Base-by-base conservation (phyloP, 2,113 vertebrate genomes). In the Dendrocopos noguchii region DNA sequence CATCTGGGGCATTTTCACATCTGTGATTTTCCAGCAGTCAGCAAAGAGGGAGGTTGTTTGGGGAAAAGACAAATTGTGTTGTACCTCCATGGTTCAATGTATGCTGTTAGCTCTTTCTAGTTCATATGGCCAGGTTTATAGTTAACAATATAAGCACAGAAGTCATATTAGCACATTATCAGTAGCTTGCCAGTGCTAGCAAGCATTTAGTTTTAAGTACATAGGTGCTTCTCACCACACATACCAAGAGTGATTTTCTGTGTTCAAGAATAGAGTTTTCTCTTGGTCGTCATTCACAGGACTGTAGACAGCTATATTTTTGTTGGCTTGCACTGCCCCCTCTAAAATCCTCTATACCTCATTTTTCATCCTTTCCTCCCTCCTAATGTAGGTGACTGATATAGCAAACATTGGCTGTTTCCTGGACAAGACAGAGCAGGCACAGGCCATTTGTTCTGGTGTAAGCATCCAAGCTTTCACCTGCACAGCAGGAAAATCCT, bases 21-120 rank as follows among this genome's bases (percentile, higher is more conserved):
- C 15, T 27, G 17, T 74, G 66, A 59, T 92, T 91, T 95, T 83
- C 67, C 60, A 91, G 88, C 91, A 71, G 76, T 72, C 8, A 0
- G 17, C 66, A 76, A 87, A 90, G 83, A 91, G 50, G 61, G 94
- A 95, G 88, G 91, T 91, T 80, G 59, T 91, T 97, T 94, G 27
- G 21, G 44, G 47, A 90, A 95, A 90, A 59, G 90, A 72, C 56
- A 29, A 92, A 94, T 80, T 94, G 85, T 63, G 47, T n/a, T 71
- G 67, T 79, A 70, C 34, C 34, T 85, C 46, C 34, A 93, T 46
- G 64, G 79, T 33, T 84, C 82, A 65, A 55, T 44, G 64, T 93
- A 74, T 88, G 59, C 19, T 77, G 70, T 81, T 91, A 93, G 82
- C 53, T 92, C 87, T 77, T 93, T 94, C 60, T 60, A 94, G 87